Evolutionary conservation across 2,888 invertebrate species (phyloP), one percentile per base, ranked within the genome.

Genomic region (Ctenicera cuprea): DNA sequence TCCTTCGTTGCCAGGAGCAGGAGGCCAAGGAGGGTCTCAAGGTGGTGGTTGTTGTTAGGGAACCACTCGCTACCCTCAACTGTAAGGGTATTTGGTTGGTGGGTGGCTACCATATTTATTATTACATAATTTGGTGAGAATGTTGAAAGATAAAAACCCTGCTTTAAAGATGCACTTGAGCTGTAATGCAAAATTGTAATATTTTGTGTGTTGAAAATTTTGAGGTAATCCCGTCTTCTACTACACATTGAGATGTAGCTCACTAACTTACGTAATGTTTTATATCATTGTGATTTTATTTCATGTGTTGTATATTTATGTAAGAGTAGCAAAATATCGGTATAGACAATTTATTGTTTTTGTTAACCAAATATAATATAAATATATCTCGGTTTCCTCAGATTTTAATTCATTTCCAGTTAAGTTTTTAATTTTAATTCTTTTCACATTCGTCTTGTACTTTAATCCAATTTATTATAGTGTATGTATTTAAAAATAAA

Each of bases 41-140:
- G 94, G 95, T 79, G 95, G 96, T 79, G 97, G 97, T 86, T 98
- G 98, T 89, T 98, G 95, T 92, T 95, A 94, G 92, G 87, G 86
- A 74, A 76, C 74, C 76, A 78, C 80, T 78, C 77, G 76, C 76
- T 77, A 74, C 75, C 77, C 50, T 73, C 64, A 59, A 66, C 52
- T 59, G n/a, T 62, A 54, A 66, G 71, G 66, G 68, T 52, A 65
- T 54, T 64, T 52, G 38, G 48, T 62, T 61, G 48, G 50, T 66
- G 57, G 22, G 62, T 61, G 52, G 45, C 70, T 59, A 73, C 70
- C 64, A 63, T 68, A 73, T 73, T 68, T 71, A 71, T 71, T 74
- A 69, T 72, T 75, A 73, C 65, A 63, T 75, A 75, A 75, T 18
- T 75, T 73, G 67, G 75, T 75, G 75, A 72, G 68, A 52, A 14